A percentile compares a stretch with the other conserved stretches of the same genome.
phyloP scores from a whole-genome alignment of 1,140 invertebrate genomes.

The Cotesia chilonis region DNA sequence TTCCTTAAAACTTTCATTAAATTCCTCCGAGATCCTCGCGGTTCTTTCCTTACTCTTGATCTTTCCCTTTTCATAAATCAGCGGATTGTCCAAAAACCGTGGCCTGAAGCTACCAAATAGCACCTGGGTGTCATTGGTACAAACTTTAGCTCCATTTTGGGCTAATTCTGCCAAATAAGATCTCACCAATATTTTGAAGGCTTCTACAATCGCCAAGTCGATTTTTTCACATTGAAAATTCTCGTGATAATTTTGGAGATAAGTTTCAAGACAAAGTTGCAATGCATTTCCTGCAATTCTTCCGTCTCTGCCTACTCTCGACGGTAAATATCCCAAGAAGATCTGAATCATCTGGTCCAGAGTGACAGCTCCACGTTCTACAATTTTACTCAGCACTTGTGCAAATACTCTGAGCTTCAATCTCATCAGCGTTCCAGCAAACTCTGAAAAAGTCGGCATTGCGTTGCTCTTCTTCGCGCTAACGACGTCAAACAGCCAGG shows the following conservation, averaged over 20 bases:
- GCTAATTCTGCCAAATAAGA: slow-evolving; percentile 68
- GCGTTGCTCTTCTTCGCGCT: slow-evolving; percentile 54
- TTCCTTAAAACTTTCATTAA: slow-evolving; percentile 16
- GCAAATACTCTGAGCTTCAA: slow-evolving; percentile 63
- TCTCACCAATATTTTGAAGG: slow-evolving; percentile 67
- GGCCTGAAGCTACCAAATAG: slow-evolving; percentile 63
- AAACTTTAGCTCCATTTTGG: slow-evolving; percentile 49
- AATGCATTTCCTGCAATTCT: slow-evolving; percentile 65
- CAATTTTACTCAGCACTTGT: slow-evolving; percentile 61
- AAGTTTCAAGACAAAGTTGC: slow-evolving; percentile 68
- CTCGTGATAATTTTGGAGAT: slow-evolving; percentile 60
- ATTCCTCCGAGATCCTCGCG: background rate
- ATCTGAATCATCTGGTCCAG: slow-evolving; percentile 69
- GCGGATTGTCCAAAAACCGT: slow-evolving; percentile 65
- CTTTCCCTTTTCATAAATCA: slow-evolving; percentile 57
- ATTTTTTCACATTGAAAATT: slow-evolving; percentile 51
- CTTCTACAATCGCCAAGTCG: slow-evolving; percentile 64
- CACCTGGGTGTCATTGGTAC: slow-evolving; percentile 47
- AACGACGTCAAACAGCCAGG: slow-evolving; percentile 66
- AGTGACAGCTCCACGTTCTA: slow-evolving; percentile 60
- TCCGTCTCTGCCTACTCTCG: slow-evolving; percentile 67
- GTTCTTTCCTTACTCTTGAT: slow-evolving; percentile 39
- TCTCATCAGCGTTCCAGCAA: slow-evolving; percentile 66
- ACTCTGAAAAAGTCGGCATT: slow-evolving; percentile 67
- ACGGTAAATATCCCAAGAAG: slow-evolving; percentile 70